Evolutionary conservation across 2,888 invertebrate genomes (phyloP), one percentile per base, ranked within the genome.

Genomic region (Alloplasta piceator): DNA sequence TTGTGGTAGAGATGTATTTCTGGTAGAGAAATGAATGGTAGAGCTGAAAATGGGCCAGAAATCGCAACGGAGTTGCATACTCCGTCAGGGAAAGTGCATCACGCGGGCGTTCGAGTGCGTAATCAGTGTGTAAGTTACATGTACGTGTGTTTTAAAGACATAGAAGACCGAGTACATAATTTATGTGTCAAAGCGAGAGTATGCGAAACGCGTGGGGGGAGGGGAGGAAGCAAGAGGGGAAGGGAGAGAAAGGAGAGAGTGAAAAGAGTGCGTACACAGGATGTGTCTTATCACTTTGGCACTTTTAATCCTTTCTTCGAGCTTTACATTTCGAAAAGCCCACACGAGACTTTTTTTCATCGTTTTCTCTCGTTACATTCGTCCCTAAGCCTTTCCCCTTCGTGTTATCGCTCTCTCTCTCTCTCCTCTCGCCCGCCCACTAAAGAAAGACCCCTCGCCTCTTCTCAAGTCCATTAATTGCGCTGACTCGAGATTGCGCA

Each of bases 71-170:
- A 26, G 26, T 26, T 26, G 26, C 26, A 26, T 26, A 26, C 26
- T 26, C 39, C 52, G 74, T 41, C 73, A 70, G 68, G 58, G 79
- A 79, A 70, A 74, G 79, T 74, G 48, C 73, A 70, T 74, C 73
- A 70, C 56, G 36, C 56, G 73, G 46, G 67, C 73, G 55, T 73
- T 78, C 56, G 63, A 78, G 63, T 74, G 68, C 50, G 70, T 74
- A 74, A 74, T 74, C 70, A 64, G 56, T 48, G 56, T 70, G 64
- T 58, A 52, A 64, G 52, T 46, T 26, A 26, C 26, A 26, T 26
- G 48, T 36, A 56, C 36, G 43, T 48, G 43, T n/a, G 52, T 39
- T 38, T 38, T 48, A 50, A 48, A 71, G 36, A 39, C 61, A 55
- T 55, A 52, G 46, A 48, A 55, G 48, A 50, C 50, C 48, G 63